These are phyloP conservation scores for Ptychoptera contaminata DNA, from an alignment of 2,888 invertebrate genomes.

Conservation along the genomic window DNA sequence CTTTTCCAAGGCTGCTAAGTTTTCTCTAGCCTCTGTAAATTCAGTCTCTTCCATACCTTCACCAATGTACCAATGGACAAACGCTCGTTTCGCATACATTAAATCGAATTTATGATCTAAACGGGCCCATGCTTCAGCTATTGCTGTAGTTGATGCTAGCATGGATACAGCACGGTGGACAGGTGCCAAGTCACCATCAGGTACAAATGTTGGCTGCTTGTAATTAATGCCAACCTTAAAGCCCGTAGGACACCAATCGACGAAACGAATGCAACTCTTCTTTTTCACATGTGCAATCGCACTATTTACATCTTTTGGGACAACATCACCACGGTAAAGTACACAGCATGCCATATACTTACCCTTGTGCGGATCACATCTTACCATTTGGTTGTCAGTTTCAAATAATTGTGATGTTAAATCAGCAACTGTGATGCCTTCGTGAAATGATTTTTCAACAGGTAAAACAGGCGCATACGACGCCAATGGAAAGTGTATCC, in stretches of 20 bases:
- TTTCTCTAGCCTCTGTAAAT: slow-evolving; percentile 28
- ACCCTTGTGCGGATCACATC: slow-evolving; percentile 60
- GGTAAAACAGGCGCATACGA: slow-evolving; percentile 60
- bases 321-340: slow-evolving; percentile 79
- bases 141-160: slow-evolving; percentile 77
- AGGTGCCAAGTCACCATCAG: slow-evolving; percentile 56
- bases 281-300: slow-evolving; percentile 66
- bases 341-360: slow-evolving; percentile 85
- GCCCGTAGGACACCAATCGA: slow-evolving; percentile 83
- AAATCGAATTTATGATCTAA: slow-evolving; percentile 88
- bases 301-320: slow-evolving; percentile 75
- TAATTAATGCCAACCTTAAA: slow-evolving; percentile 69
- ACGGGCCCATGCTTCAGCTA: slow-evolving; percentile 77
- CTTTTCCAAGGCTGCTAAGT: slow-evolving; percentile 21
- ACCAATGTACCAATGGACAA: slow-evolving; percentile 77
- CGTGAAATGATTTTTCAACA: slow-evolving; percentile 55
- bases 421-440: slow-evolving; percentile 55
- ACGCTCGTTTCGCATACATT: slow-evolving; percentile 85
- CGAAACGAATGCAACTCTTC: slow-evolving; percentile 65
- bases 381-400: slow-evolving; percentile 73
- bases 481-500: slow-evolving; percentile 75
- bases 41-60: slow-evolving; percentile 32
- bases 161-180: slow-evolving; percentile 75
- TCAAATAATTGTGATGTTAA: slow-evolving; percentile 77
- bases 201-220: slow-evolving; percentile 57